These are phyloP conservation scores for Eriosoma lanigerum DNA, from an alignment of 1,140 invertebrate species.

Conservation along the genomic window DNA sequence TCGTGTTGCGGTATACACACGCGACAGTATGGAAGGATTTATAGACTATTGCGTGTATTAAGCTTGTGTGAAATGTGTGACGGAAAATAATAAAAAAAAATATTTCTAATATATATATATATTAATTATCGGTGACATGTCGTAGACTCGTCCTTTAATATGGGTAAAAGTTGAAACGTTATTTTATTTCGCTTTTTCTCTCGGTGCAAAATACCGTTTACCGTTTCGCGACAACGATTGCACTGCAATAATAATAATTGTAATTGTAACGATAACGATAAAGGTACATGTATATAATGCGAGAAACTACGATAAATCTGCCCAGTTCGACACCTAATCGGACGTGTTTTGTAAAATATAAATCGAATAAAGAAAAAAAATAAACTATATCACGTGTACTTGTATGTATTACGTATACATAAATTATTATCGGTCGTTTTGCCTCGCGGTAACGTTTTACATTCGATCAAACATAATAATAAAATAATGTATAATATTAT, in stretches of 20 bases:
- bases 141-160: background rate
- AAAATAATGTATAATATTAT: too few species aligned
- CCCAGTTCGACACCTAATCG: background rate
- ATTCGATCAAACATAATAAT: background rate
- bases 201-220: too few species aligned
- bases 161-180: background rate
- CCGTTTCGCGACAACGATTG: too few species aligned
- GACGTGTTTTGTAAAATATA: background rate
- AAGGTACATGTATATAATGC: too few species aligned
- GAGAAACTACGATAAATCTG: background rate
- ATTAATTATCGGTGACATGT: background rate
- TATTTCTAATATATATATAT: background rate
- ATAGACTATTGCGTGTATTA: background rate
- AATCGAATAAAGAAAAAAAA: background rate
- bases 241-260: too few species aligned
- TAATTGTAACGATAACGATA: too few species aligned
- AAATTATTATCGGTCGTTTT: constrained; percentile 1
- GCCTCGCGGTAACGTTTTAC: background rate
- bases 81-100: background rate
- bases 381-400: background rate
- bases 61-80: background rate
- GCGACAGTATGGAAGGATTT: background rate
- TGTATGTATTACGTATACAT: background rate
- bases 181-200: too few species aligned
- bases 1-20: too few species aligned